Percentiles rank a stretch among this genome's conserved stretches.
phyloP scores from a whole-genome alignment of 2,797 vertebrate genomes.

The Choloepus didactylus region DNA sequence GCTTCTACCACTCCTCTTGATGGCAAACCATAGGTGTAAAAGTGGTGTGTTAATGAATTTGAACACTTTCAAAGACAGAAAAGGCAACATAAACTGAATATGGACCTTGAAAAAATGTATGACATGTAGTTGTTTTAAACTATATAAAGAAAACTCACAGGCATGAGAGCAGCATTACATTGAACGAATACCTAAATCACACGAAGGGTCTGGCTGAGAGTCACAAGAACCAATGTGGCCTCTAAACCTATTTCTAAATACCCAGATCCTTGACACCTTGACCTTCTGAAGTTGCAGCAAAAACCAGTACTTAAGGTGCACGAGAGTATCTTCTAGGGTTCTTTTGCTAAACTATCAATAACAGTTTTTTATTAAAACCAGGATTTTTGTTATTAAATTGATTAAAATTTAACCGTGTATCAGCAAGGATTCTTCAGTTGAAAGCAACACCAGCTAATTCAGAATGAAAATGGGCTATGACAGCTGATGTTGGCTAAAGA shows the following conservation, averaged over 20 bases:
- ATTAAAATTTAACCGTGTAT: not conserved
- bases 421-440: not conserved
- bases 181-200: not conserved
- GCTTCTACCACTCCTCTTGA: not conserved
- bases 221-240: not conserved
- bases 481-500: not conserved
- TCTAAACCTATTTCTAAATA: slow-evolving; percentile 25
- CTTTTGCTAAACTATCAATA: not conserved
- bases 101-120: not conserved
- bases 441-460: not conserved
- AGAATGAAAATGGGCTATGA: not conserved
- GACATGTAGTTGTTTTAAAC: not conserved
- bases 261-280: not conserved
- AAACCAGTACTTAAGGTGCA: not conserved
- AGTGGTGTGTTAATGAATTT: not conserved
- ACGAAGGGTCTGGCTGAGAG: not conserved
- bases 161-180: not conserved
- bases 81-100: not conserved
- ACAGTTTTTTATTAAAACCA: slow-evolving; percentile 36
- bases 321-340: not conserved
- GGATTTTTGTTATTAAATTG: not conserved
- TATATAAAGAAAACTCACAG: not conserved
- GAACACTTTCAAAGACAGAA: not conserved
- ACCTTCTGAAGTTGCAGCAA: not conserved
- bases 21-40: not conserved